Percentiles rank a stretch among this genome's conserved stretches.
Conservation (phyloP, 2,113 vertebrate species). For the Perognathus longimembris region DNA sequence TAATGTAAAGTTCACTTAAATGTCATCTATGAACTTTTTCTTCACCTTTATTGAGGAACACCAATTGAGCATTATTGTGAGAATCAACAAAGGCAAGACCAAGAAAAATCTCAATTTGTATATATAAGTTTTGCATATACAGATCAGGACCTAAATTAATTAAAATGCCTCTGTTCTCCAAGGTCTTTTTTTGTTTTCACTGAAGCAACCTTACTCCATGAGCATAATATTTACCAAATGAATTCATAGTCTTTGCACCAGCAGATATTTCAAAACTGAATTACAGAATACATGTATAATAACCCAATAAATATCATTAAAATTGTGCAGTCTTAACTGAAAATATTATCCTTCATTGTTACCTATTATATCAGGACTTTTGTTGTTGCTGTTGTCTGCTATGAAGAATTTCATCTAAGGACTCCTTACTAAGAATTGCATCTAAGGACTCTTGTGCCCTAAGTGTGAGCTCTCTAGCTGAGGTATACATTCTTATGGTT, state of each 20-base stretch:
- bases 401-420: no score
- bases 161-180: conserved; percentile 20
- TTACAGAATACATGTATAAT: neutral
- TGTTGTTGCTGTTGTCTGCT: no score
- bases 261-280: conserved; percentile 35
- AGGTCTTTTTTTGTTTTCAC: conserved; percentile 12
- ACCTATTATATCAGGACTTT: neutral
- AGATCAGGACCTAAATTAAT: conserved; percentile 53
- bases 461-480: no score
- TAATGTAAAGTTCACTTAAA: conserved; percentile 35
- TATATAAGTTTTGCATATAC: conserved; percentile 29
- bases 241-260: conserved; percentile 28
- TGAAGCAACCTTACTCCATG: neutral
- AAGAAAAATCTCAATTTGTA: conserved; percentile 44
- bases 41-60: conserved; percentile 12
- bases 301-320: neutral
- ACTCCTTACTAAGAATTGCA: no score
- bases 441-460: neutral
- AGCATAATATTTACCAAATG: conserved; percentile 57
- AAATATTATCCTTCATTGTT: neutral
- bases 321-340: neutral
- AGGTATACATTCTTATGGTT: neutral
- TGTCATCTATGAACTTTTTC: neutral
- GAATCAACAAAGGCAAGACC: conserved; percentile 3
- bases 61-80: neutral